phyloP scores from a whole-genome alignment of 2,888 invertebrate species.

The Alloplasta piceator region DNA sequence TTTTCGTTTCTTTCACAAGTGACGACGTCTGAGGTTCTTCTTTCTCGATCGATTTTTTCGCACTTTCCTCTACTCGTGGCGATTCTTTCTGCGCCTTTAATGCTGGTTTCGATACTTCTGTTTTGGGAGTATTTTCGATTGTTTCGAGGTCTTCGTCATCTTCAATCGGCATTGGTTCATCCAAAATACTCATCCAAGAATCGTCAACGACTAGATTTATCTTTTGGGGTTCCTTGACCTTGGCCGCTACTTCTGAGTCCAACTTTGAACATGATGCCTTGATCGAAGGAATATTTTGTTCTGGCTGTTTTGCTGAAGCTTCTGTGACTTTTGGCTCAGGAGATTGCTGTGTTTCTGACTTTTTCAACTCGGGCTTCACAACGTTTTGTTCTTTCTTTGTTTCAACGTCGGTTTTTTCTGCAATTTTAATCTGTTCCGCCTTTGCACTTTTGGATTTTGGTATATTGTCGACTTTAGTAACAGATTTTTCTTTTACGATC shows the following conservation, averaged over 20 bases:
- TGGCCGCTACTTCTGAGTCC: background rate
- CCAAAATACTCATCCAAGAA: conserved; percentile 75
- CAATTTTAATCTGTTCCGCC: background rate
- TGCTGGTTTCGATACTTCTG: conserved; percentile 8
- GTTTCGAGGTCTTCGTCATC: conserved; percentile 70
- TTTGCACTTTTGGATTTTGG: background rate
- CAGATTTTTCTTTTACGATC: background rate
- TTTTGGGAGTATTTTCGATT: background rate
- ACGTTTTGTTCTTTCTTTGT: conserved; percentile 16
- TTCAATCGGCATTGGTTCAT: conserved; percentile 74
- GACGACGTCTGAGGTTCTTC: background rate
- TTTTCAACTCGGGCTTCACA: conserved; percentile 21
- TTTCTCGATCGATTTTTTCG: background rate
- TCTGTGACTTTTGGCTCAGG: background rate
- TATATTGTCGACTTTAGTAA: background rate
- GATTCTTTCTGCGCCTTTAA: background rate
- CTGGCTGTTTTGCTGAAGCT: conserved; percentile 24
- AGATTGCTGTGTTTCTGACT: conserved; percentile 12
- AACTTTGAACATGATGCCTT: conserved; percentile 1
- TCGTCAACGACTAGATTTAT: conserved; percentile 70
- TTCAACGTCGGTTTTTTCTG: conserved; percentile 9
- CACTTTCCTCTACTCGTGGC: conserved; percentile 11
- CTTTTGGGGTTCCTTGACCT: conserved; percentile 48
- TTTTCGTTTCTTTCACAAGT: background rate
- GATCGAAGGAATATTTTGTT: conserved; percentile 9